These are phyloP conservation scores for Allolobophora icterica DNA, from an alignment of 2,888 invertebrate genomes.

Conservation along the genomic window DNA sequence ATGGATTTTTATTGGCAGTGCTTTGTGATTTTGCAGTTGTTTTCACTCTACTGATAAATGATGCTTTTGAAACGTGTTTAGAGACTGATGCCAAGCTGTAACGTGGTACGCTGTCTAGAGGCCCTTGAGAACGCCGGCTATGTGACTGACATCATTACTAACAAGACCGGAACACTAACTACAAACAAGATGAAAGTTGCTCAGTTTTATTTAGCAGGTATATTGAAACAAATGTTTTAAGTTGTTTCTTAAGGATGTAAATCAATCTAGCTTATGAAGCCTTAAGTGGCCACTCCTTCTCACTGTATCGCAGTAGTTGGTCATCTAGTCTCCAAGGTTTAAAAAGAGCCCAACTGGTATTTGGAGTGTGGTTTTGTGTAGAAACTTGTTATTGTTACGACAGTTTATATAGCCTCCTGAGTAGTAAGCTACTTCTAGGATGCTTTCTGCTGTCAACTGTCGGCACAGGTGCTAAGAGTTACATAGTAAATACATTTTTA, in stretches of 20 bases:
- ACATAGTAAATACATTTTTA: no score
- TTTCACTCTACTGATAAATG: background rate
- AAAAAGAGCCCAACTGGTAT: background rate
- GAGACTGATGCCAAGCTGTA: background rate
- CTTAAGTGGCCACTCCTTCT: background rate
- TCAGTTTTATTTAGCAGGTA: background rate
- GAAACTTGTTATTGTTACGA: background rate
- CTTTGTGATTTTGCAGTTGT: background rate
- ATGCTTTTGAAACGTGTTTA: background rate
- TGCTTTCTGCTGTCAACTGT: no score
- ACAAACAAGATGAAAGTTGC: background rate
- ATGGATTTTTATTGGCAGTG: background rate
- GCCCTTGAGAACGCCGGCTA: constrained; percentile 3
- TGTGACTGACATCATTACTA: constrained; percentile 15
- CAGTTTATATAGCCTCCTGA: no score
- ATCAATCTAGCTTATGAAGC: background rate
- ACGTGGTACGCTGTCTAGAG: background rate
- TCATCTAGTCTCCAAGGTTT: background rate
- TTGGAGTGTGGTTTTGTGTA: background rate
- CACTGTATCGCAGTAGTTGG: background rate
- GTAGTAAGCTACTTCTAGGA: no score
- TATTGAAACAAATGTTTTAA: background rate
- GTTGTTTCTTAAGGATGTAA: background rate
- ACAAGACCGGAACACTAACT: constrained; percentile 9
- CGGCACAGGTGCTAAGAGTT: no score